Evolutionary conservation across 1,140 invertebrate species (phyloP).

Genomic region (Sipha flava): DNA sequence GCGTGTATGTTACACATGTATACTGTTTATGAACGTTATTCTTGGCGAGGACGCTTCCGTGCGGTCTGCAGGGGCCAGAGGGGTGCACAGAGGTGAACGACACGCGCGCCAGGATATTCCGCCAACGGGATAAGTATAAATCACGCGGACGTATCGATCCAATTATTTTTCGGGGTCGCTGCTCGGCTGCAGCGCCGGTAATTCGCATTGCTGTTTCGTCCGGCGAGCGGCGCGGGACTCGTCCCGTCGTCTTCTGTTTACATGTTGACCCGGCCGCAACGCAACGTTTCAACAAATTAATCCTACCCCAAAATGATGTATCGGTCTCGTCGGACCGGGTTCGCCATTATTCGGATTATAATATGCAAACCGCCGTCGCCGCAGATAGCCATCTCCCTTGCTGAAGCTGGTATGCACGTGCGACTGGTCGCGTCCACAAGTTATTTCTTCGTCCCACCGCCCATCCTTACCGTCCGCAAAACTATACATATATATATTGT

Average conservation of each 20-base stretch:
- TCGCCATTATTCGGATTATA: background rate
- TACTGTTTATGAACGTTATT: too few relatives aligned
- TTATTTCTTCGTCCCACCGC: background rate
- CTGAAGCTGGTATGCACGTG: too few relatives aligned
- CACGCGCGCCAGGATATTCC: background rate
- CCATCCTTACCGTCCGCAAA: too few relatives aligned
- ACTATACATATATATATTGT: too few relatives aligned
- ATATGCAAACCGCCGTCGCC: background rate
- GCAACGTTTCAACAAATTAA: background rate
- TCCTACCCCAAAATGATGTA: background rate
- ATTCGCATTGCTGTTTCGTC: background rate
- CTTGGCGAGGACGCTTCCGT: background rate
- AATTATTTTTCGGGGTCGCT: background rate
- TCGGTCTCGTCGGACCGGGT: background rate
- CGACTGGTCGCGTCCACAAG: background rate
- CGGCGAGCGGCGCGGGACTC: too few relatives aligned
- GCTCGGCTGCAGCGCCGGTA: too few relatives aligned
- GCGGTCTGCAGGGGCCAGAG: background rate
- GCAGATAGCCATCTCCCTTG: background rate
- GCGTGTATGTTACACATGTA: too few relatives aligned
- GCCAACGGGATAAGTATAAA: background rate
- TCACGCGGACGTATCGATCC: background rate
- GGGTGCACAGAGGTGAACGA: background rate
- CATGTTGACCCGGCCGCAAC: background rate
- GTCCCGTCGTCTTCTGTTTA: background rate